Base-by-base conservation (phyloP, 2,888 invertebrate genomes). In the Campoletis raptor region DNA sequence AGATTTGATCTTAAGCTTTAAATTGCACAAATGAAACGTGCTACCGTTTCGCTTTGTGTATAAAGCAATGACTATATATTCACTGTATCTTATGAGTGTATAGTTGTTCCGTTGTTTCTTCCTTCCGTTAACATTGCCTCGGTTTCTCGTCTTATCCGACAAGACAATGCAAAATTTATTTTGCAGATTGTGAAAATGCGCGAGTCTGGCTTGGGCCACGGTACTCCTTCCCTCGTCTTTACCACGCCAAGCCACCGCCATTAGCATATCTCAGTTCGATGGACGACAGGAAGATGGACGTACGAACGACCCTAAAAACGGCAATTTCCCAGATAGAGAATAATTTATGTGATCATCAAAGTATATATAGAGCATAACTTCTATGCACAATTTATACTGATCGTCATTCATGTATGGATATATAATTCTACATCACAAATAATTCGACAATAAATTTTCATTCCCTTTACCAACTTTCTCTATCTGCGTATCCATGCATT, bases 211-310 rank as follows among this genome's bases (percentile, higher is more conserved):
- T 72, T 67, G 73, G 42, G 37, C 52, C 52, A 24, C 30, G 18
- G 18, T 57, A 37, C 73, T 66, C 66, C 54, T 37, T 45, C 48
- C 42, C 37, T 37, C 61, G 42, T 30, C 76, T 73, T 21, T 54
- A 36, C 69, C 42, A 37, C 37, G 15, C 76, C 36, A 42, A 24
- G 30, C 67, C 18, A n/a, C 69, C 73, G 67, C 86, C 88, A 90
- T 90, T 90, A 90, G 88, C 90, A 90, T 90, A 90, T 90, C 87
- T 88, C 83, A 85, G 87, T 85, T 90, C 88, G 88, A 90, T 78
- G 90, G 73, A 83, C 81, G 89, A 88, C 86, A 88, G 85, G 77
- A 90, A 89, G 87, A 89, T 76, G 89, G 89, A 89, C 89, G 87
- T 86, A 74, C 85, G 74, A 79, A 70, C 67, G 85, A 73, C 79